Base-by-base conservation (phyloP, 1,140 invertebrate genomes). In the Saxidomus purpurata region DNA sequence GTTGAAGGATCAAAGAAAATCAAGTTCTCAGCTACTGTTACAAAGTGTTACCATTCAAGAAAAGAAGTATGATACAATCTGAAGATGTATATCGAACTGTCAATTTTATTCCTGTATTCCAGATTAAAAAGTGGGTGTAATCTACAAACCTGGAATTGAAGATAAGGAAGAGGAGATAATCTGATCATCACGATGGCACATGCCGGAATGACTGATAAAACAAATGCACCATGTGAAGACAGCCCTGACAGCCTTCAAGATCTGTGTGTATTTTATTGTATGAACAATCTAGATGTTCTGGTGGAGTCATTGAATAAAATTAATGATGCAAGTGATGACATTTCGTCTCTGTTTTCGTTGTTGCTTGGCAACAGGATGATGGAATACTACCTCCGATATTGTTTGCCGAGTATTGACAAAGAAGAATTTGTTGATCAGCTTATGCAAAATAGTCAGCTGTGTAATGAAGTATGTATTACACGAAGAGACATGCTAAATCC, bases 261-360 rank as follows among this genome's bases (percentile, higher is more conserved):
- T 40, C 59, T 88, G 40, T 88, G 86, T 81, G 25, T 88, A 25
- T 88, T 43, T n/a, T 88, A 88, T 40, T 81, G 52, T 13, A 81
- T 81, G 52, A 88, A 88, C 61, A 77, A 88, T 67, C 28, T 88
- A 52, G 86, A 88, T 43, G 59, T 81, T 9, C 43, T 88, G 19
- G 40, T 59, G 2, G 55, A 55, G 15, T 67, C 77, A 52, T 38
- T 81, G 34, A 36, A 59, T 0, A 67, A 25, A 25, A 9, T 43
- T 43, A 28, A 19, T 8, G 59, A 38, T n/a, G 22, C n/a, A 34
- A 49, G 22, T 40, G 61, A 47, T n/a, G 86, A 52, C 28, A 47
- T 28, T n/a, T 52, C 55, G 13, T 59, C 76, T 1, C 40, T 59
- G n/a, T 69, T 88, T 15, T 71, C 59, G 1, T 19, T 63, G 11